A percentile compares a stretch with the other conserved stretches of the same genome.
phyloP scores from a whole-genome alignment of 2,797 vertebrate genomes.

The Melanogrammus aeglefinus region DNA sequence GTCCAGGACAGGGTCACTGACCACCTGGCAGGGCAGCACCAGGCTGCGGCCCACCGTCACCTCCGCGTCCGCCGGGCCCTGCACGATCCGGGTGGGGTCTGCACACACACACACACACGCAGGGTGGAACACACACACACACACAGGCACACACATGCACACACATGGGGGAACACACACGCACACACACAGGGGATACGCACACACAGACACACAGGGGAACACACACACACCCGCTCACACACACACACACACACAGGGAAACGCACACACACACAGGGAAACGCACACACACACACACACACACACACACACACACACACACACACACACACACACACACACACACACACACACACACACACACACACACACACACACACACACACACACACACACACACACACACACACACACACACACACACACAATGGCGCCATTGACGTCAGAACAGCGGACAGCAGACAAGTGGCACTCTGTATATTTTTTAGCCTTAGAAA shows the following conservation, averaged over 20 bases:
- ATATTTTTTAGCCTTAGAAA: conserved; percentile 18
- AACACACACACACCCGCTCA: too few relatives aligned
- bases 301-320: not conserved
- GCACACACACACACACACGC: conserved; percentile 39
- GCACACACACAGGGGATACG: not conserved
- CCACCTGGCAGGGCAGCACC: conserved; percentile 89
- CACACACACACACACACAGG: too few relatives aligned
- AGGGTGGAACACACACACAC: not conserved
- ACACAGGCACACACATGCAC: not conserved
- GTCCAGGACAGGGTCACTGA: conserved; percentile 86
- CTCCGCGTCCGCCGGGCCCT: conserved; percentile 89
- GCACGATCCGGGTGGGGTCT: conserved; percentile 89
- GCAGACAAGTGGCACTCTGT: not conserved
- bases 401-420: too few relatives aligned
- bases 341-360: too few relatives aligned
- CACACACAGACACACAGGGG: too few relatives aligned
- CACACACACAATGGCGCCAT: not conserved
- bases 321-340: not conserved
- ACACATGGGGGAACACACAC: not conserved
- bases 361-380: too few relatives aligned
- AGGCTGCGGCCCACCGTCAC: conserved; percentile 93
- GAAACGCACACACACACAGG: too few relatives aligned
- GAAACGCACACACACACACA: too few relatives aligned
- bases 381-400: too few relatives aligned
- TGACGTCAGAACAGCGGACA: not conserved